These are phyloP conservation scores for Pterobdella sp. DNA, from an alignment of 2,888 invertebrate species.

Conservation along the genomic window DNA sequence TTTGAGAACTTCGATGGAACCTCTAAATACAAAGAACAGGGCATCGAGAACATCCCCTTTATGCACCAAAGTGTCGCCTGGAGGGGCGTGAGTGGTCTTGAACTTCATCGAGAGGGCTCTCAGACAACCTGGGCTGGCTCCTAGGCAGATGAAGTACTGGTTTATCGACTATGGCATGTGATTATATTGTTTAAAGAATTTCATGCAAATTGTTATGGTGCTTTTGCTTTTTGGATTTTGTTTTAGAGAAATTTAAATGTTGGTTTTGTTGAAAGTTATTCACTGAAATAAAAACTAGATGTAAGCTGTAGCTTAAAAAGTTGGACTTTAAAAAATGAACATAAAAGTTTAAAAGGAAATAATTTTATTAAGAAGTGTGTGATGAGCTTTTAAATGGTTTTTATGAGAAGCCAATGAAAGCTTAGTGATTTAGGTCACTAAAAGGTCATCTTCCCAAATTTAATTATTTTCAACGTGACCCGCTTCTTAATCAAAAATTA, in stretches of 20 bases:
- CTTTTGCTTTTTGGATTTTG: too few species aligned
- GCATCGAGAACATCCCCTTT: constrained; percentile 90
- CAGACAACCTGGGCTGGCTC: constrained; percentile 88
- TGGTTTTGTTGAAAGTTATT: too few species aligned
- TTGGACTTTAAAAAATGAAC: background rate
- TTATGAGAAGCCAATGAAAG: background rate
- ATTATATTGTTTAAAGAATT: too few species aligned
- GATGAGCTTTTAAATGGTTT: background rate
- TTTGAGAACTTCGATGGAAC: constrained; percentile 91
- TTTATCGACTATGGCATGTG: background rate
- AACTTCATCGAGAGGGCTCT: constrained; percentile 90
- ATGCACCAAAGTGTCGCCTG: constrained; percentile 84
- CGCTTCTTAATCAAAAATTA: background rate
- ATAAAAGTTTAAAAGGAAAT: background rate
- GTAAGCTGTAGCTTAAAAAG: background rate
- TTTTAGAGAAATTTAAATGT: too few species aligned
- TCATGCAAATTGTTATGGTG: too few species aligned
- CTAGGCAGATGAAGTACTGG: constrained; percentile 35
- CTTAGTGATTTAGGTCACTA: background rate
- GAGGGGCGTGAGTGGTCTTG: constrained; percentile 79
- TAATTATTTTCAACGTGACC: background rate
- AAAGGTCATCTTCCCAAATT: background rate
- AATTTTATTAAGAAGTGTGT: background rate
- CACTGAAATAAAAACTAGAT: too few species aligned
- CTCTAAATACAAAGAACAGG: constrained; percentile 74